A percentile compares a stretch with the other conserved stretches of the same genome.
phyloP scores from a whole-genome alignment of 2,797 vertebrate genomes.

The Poecilia gillii region DNA sequence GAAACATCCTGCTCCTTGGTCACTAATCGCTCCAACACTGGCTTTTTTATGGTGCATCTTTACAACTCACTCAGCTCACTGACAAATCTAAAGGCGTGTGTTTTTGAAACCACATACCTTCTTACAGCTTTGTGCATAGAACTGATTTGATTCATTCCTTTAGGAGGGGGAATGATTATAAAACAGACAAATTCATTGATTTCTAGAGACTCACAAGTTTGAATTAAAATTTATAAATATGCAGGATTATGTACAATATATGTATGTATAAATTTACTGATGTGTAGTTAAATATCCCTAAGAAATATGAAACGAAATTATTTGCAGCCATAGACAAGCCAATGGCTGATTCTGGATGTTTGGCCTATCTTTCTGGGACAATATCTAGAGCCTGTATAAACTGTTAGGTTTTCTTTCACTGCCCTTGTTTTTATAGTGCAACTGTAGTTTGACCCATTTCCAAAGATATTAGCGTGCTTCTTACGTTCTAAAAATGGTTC shows the following conservation, averaged over 20 bases:
- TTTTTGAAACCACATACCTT: background rate
- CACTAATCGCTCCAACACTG: constrained; percentile 6
- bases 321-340: background rate
- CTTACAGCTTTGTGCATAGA: background rate
- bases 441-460: background rate
- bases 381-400: background rate
- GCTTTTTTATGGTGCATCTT: constrained; percentile 6
- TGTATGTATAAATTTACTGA: background rate
- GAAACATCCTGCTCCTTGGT: constrained; percentile 27
- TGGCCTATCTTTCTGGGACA: background rate
- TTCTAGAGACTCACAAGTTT: background rate
- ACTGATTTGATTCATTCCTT: background rate
- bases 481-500: background rate
- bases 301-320: background rate
- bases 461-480: background rate
- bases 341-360: background rate
- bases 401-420: background rate
- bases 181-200: background rate
- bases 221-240: background rate
- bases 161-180: background rate
- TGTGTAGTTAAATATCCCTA: background rate
- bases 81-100: background rate
- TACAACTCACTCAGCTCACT: background rate
- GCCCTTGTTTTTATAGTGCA: background rate
- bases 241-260: background rate